These are phyloP conservation scores for Sericinus montela DNA, from an alignment of 2,888 invertebrate genomes.

Conservation along the genomic window DNA sequence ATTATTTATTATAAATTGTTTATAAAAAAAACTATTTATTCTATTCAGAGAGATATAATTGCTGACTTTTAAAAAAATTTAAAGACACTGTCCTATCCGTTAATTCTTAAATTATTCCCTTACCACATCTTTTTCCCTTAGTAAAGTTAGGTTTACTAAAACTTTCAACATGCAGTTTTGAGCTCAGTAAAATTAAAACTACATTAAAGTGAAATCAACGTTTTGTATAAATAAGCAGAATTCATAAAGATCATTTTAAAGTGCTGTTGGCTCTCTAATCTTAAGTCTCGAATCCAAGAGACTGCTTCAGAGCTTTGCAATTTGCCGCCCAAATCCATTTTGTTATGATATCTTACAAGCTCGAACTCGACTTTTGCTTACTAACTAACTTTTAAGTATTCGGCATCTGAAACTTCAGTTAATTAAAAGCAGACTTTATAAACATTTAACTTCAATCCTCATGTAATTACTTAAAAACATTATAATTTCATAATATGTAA, in stretches of 20 bases:
- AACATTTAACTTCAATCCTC: background rate
- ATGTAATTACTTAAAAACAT: no score
- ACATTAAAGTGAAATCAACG: background rate
- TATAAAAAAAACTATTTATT: no score
- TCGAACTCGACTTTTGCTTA: constrained; percentile 3
- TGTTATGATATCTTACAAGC: constrained; percentile 12
- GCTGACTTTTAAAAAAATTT: no score
- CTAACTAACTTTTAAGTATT: constrained; percentile 2
- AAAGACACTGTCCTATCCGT: no score
- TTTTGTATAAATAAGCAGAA: background rate
- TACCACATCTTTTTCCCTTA: no score
- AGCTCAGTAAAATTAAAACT: no score
- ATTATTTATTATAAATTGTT: no score
- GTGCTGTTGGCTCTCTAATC: background rate
- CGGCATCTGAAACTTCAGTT: background rate
- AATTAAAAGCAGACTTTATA: background rate
- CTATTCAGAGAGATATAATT: no score
- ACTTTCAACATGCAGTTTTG: no score
- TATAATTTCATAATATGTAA: no score
- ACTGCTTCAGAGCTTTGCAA: constrained; percentile 15
- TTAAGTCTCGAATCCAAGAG: background rate
- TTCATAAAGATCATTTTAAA: background rate
- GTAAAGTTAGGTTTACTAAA: no score
- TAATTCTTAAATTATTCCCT: no score
- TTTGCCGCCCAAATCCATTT: constrained; percentile 4